Percentiles rank a stretch among this genome's conserved stretches.
These are phyloP conservation scores for Isoperla grammatica DNA, from an alignment of 2,888 invertebrate genomes.

Conservation along the genomic window DNA sequence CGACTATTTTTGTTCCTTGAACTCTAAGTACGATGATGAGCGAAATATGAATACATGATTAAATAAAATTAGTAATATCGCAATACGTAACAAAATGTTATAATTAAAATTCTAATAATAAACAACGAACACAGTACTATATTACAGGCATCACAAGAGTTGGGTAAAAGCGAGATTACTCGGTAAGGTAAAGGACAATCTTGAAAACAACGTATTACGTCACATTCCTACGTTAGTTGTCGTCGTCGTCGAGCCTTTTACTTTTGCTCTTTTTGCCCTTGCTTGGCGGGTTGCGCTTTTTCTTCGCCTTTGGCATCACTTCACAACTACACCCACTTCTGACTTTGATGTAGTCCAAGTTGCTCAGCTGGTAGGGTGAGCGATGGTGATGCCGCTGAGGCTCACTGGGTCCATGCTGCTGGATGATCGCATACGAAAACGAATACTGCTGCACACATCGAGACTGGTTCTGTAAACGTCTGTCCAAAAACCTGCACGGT, in stretches of 20 bases:
- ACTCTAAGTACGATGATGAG: too few relatives aligned
- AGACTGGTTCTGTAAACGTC: slow-evolving; percentile 62
- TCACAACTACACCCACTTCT: slow-evolving; percentile 82
- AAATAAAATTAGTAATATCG: too few relatives aligned
- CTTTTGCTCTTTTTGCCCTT: slow-evolving; percentile 42
- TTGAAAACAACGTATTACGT: too few relatives aligned
- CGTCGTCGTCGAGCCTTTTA: slow-evolving; percentile 22
- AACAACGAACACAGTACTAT: too few relatives aligned
- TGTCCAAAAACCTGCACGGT: slow-evolving; percentile 70
- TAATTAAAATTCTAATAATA: too few relatives aligned
- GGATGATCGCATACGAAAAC: slow-evolving; percentile 76
- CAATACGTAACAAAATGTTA: too few relatives aligned
- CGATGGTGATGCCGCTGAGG: slow-evolving; percentile 44
- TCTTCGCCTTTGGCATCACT: slow-evolving; percentile 55
- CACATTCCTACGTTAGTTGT: slow-evolving; percentile 3
- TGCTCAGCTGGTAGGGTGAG: slow-evolving; percentile 35
- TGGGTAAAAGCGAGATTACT: too few relatives aligned
- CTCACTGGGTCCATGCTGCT: slow-evolving; percentile 38
- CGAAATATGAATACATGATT: too few relatives aligned
- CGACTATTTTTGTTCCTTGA: too few relatives aligned
- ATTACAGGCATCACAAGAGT: too few relatives aligned
- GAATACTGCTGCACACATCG: slow-evolving; percentile 77
- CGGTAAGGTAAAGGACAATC: too few relatives aligned
- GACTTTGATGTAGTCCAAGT: slow-evolving; percentile 75
- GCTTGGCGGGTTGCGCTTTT: slow-evolving; percentile 41